phyloP scores from a whole-genome alignment of 2,797 vertebrate genomes.

The Huso huso region DNA sequence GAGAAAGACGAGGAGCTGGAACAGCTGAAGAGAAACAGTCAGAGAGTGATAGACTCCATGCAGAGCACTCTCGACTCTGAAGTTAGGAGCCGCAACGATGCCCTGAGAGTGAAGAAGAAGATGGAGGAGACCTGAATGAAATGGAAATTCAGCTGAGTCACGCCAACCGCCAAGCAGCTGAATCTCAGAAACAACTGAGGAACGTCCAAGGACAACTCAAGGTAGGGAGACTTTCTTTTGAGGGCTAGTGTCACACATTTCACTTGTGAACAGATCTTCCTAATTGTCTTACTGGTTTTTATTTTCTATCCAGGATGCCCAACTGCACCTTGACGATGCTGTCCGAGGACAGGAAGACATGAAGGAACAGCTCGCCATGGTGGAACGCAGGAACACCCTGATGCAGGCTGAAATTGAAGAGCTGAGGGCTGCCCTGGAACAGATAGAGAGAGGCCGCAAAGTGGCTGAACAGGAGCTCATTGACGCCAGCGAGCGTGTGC shows the following conservation, averaged over 20 bases:
- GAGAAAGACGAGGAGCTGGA: constrained; percentile 68
- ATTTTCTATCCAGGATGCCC: too few species aligned
- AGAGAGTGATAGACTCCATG: too few species aligned
- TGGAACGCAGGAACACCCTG: too few species aligned
- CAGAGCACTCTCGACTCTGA: constrained; percentile 33
- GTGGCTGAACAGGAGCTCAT: too few species aligned
- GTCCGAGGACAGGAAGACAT: constrained; percentile 49
- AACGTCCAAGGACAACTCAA: constrained; percentile 54
- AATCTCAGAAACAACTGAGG: constrained; percentile 58
- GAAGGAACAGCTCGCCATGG: constrained; percentile 20
- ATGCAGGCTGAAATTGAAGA: too few species aligned
- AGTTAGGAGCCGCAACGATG: constrained; percentile 55
- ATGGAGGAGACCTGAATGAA: constrained; percentile 56
- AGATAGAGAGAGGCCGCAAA: too few species aligned
- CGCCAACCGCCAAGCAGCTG: constrained; percentile 49
- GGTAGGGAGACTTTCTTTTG: constrained; percentile 31
- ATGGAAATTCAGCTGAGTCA: constrained; percentile 61
- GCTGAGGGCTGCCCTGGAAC: too few species aligned
- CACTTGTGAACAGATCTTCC: too few species aligned
- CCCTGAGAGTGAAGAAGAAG: constrained; percentile 62
- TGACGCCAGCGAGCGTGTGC: too few species aligned
- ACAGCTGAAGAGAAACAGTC: constrained; percentile 28
- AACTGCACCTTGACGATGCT: constrained; percentile 32
- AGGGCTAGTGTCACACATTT: too few species aligned
- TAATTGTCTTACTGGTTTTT: too few species aligned